Base-by-base conservation (phyloP, 2,888 invertebrate species). In the Lasius fuliginosus region DNA sequence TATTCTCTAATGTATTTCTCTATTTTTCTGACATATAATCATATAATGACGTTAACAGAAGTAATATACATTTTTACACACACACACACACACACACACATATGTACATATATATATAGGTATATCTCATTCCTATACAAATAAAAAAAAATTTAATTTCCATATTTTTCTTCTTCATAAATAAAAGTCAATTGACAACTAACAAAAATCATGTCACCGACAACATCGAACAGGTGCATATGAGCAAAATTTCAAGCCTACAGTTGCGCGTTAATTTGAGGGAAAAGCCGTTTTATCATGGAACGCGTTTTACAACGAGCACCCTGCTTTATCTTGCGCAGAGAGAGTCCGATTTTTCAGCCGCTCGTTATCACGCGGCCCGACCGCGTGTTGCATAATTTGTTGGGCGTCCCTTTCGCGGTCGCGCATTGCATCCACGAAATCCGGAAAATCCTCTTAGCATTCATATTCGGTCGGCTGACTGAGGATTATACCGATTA, bases 261-360 rank as follows among this genome's bases (percentile, higher is more conserved):
- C 40, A 30, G 0, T 6, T 23, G 18, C 8, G 58, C 79, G 79
- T 40, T 81, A 56, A 79, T 77, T 85, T 33, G 18, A 23, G n/a
- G 36, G n/a, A 62, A 67, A 18, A 68, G 60, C 36, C 68, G 18
- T 83, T 86, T 79, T 64, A 83, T 86, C 67, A 74, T 69, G 53
- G 64, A 64, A 64, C 62, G 36, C 12, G 30, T 67, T 86, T 76
- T 77, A 71, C 62, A 46, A 69, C 58, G 46, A 67, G 65, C 23
- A 46, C 15, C 23, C 68, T 40, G 86, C 76, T 81, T 76, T 87
- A 82, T 83, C 83, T 69, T 81, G 30, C 68, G 30, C 30, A 60
- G 53, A 68, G 56, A 86, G 79, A 77, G 76, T 83, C 71, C 71
- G 81, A 86, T 83, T 88, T 89, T 88, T 85, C 83, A 83, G 53